These are phyloP conservation scores for Anagyrus pseudococci DNA, from an alignment of 2,888 invertebrate species.

Conservation along the genomic window DNA sequence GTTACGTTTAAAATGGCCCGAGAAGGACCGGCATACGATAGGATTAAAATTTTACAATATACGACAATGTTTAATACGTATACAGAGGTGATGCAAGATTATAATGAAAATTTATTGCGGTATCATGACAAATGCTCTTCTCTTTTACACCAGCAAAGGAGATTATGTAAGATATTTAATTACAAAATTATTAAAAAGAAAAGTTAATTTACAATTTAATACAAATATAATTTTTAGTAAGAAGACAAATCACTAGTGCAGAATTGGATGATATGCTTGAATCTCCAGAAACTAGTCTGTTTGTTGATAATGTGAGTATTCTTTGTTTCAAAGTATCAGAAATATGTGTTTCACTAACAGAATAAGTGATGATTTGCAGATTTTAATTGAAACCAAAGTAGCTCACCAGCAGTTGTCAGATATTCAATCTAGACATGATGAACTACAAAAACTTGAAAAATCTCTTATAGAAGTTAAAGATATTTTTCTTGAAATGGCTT, in stretches of 20 bases:
- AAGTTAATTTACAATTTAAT: conserved; percentile 24
- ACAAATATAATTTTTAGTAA: conserved; percentile 46
- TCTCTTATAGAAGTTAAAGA: conserved; percentile 80
- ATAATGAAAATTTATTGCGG: conserved; percentile 64
- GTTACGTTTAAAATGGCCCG: conserved; percentile 43
- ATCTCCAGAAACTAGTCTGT: conserved; percentile 61
- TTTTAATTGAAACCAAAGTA: conserved; percentile 80
- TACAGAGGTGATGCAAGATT: conserved; percentile 64
- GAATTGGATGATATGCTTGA: conserved; percentile 61
- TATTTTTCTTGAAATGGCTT: conserved; percentile 84
- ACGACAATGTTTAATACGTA: conserved; percentile 63
- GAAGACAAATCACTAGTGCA: conserved; percentile 53
- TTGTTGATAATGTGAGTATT: conserved; percentile 64
- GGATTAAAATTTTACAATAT: conserved; percentile 65
- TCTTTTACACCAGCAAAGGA: conserved; percentile 67
- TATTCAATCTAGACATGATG: conserved; percentile 82
- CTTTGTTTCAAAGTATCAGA: conserved; percentile 4
- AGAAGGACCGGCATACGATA: conserved; percentile 51
- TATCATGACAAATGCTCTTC: conserved; percentile 65
- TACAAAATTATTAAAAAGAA: conserved; percentile 1
- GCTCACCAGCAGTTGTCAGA: conserved; percentile 79
- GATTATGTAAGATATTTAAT: conserved; percentile 62
- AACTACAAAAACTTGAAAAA: conserved; percentile 81
- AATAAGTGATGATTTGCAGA: conserved; percentile 61
- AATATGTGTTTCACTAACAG: conserved; percentile 9